Conservation (phyloP, 2,888 invertebrate species). For the Teleogryllus oceanicus region DNA sequence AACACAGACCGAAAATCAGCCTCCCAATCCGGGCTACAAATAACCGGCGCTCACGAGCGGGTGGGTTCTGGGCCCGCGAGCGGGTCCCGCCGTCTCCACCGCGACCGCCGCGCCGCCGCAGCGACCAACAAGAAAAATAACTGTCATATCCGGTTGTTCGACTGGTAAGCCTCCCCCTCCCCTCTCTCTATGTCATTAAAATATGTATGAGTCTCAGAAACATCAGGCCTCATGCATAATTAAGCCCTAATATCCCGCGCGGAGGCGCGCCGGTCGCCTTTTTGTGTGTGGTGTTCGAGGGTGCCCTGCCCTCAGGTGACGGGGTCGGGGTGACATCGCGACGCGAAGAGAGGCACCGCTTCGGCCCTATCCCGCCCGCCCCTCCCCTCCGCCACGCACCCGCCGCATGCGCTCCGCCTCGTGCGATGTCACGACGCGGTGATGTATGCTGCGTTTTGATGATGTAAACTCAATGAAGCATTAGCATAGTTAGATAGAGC, state of each 20-base stretch:
- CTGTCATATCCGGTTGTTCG: constrained; percentile 18
- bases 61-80: neutral
- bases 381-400: too few species aligned
- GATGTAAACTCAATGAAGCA: too few species aligned
- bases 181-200: neutral
- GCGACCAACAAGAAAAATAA: constrained; percentile 2
- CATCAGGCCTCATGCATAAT: constrained; percentile 18
- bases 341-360: too few species aligned
- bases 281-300: too few species aligned
- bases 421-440: too few species aligned
- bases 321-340: too few species aligned
- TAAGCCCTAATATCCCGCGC: neutral
- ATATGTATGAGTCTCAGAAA: constrained; percentile 18
- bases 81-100: neutral
- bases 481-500: too few species aligned
- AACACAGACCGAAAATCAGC: neutral
- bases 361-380: too few species aligned
- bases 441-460: too few species aligned
- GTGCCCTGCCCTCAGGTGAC: too few species aligned
- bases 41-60: neutral
- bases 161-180: neutral
- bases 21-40: neutral
- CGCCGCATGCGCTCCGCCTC: too few species aligned
- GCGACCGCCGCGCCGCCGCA: too few species aligned
- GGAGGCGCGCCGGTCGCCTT: neutral